Percentiles rank a stretch among this genome's conserved stretches.
Conservation (phyloP, 1,140 invertebrate genomes). For the Pogonomyrmex barbatus region DNA sequence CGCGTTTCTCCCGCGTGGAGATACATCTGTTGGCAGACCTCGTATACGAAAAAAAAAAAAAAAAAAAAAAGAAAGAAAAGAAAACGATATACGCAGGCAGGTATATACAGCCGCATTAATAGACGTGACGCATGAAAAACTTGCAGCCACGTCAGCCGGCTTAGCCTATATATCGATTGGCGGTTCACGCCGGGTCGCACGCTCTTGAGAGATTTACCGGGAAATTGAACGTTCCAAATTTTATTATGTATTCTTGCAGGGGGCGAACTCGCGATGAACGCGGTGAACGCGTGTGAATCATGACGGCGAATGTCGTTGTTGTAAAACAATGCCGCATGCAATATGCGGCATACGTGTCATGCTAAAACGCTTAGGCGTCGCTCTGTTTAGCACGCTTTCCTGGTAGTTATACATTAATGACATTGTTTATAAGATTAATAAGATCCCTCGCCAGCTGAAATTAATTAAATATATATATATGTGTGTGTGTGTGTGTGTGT, state of each 20-base stretch:
- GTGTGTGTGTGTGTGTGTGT: too few species aligned
- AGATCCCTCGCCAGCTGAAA: not conserved
- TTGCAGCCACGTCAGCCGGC: constrained; percentile 67
- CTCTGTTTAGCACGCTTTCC: constrained; percentile 30
- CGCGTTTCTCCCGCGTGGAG: not conserved
- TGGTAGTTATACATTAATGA: not conserved
- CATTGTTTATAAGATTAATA: not conserved
- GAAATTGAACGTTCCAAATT: constrained; percentile 61
- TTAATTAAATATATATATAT: not conserved
- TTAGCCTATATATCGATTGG: constrained; percentile 68
- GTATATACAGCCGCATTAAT: constrained; percentile 40
- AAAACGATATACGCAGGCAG: constrained; percentile 18
- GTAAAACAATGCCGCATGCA: constrained; percentile 13
- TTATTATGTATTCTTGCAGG: constrained; percentile 37
- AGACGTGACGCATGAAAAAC: constrained; percentile 69
- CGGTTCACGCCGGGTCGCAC: constrained; percentile 54
- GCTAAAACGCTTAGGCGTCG: constrained; percentile 17
- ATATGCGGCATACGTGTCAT: not conserved
- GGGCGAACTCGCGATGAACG: too few species aligned
- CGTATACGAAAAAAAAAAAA: constrained; percentile 1
- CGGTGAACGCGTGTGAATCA: not conserved
- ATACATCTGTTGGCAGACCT: constrained; percentile 9
- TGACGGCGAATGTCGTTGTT: constrained; percentile 2
- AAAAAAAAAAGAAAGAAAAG: constrained; percentile 8
- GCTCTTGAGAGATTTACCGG: constrained; percentile 55